Conservation (phyloP, 2,797 vertebrate genomes). For the Leontopithecus rosalia region DNA sequence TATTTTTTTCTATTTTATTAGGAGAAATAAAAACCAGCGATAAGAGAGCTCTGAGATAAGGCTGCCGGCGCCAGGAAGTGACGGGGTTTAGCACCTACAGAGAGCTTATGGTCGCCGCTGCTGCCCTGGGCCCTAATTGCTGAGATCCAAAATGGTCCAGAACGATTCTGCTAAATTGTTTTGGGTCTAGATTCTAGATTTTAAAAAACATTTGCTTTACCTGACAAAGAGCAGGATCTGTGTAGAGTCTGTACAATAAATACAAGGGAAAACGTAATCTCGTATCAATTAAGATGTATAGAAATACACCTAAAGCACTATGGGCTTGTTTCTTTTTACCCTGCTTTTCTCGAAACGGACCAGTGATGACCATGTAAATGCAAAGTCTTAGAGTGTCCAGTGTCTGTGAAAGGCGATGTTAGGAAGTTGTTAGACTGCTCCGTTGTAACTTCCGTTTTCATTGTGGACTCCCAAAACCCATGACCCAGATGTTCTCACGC, state of each 20-base stretch:
- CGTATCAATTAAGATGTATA: neutral
- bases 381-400: neutral
- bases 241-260: neutral
- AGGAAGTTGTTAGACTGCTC: neutral
- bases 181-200: neutral
- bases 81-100: neutral
- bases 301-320: neutral
- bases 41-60: neutral
- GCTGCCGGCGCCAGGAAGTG: neutral
- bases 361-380: neutral
- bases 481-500: neutral
- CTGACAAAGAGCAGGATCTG: neutral
- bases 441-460: accelerated
- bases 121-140: neutral
- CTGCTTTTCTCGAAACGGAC: neutral
- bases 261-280: neutral
- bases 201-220: neutral
- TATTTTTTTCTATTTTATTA: neutral
- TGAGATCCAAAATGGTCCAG: neutral
- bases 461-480: accelerated
- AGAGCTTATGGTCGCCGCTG: neutral
- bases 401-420: accelerated
- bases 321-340: neutral
- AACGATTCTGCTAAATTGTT: neutral
- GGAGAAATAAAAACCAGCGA: neutral